A percentile compares a stretch with the other conserved stretches of the same genome.
Evolutionary conservation across 2,888 invertebrate species (phyloP).

Genomic region (Ctena decussata): DNA sequence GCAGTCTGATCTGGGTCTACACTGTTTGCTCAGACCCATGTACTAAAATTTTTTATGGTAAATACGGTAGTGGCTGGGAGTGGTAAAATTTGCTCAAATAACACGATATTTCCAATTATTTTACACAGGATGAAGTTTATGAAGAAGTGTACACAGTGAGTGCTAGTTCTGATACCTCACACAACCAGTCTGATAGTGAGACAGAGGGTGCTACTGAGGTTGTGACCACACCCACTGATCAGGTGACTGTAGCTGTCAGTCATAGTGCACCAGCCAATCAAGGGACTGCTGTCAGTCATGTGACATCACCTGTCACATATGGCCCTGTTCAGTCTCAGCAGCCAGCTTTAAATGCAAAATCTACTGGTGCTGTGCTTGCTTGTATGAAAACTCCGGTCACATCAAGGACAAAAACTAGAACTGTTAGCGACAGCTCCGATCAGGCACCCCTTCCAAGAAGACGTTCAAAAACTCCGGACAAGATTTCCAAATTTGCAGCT

Average conservation of each 20-base stretch:
- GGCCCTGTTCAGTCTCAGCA: not conserved
- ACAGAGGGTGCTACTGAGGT: slow-evolving; percentile 51
- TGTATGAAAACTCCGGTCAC: not conserved
- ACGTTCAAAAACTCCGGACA: slow-evolving; percentile 53
- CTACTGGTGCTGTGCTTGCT: not conserved
- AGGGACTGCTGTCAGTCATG: not conserved
- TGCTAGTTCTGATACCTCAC: slow-evolving; percentile 70
- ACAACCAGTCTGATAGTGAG: slow-evolving; percentile 70
- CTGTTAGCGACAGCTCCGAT: not conserved
- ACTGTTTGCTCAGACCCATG: no score
- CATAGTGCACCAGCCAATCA: not conserved
- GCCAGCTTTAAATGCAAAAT: not conserved
- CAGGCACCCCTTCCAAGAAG: not conserved
- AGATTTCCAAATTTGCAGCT: not conserved
- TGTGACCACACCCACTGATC: slow-evolving; percentile 20
- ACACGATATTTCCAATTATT: slow-evolving; percentile 1
- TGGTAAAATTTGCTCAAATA: no score
- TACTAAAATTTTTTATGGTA: no score
- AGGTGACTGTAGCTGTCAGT: not conserved
- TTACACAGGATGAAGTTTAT: slow-evolving; percentile 74
- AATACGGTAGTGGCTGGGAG: no score
- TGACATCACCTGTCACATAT: not conserved
- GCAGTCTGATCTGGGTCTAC: no score
- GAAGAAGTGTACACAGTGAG: slow-evolving; percentile 80
- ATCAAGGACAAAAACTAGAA: not conserved